These are phyloP conservation scores for Drosophila leonis DNA, from an alignment of 2,888 invertebrate species.

Conservation along the genomic window DNA sequence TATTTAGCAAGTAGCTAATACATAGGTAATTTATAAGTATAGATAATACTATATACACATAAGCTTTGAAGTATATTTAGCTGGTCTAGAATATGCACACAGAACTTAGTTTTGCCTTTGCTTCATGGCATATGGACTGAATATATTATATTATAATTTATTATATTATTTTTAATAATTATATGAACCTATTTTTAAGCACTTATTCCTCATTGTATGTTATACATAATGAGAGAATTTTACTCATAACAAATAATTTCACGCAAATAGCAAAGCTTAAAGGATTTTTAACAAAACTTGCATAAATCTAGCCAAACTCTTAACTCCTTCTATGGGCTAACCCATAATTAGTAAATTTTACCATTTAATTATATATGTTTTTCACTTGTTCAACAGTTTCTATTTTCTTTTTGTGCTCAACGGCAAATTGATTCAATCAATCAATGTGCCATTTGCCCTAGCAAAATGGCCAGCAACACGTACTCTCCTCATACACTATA, in stretches of 20 bases:
- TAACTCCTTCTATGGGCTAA: too few relatives aligned
- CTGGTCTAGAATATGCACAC: too few relatives aligned
- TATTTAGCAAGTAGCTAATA: too few relatives aligned
- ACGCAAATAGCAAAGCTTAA: background rate
- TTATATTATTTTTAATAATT: background rate
- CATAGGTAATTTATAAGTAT: too few relatives aligned
- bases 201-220: too few relatives aligned
- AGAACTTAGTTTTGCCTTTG: background rate
- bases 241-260: background rate
- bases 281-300: background rate
- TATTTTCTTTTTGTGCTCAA: background rate
- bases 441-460: conserved; percentile 24
- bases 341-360: conserved; percentile 9
- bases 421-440: conserved; percentile 39
- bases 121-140: background rate
- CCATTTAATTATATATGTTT: conserved; percentile 10
- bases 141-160: background rate
- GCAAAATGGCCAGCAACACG: conserved; percentile 22
- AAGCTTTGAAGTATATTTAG: too few relatives aligned
- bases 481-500: conserved; percentile 1
- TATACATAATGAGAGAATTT: background rate
- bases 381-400: background rate
- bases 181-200: background rate
- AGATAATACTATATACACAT: too few relatives aligned
- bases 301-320: background rate